Percentiles rank a stretch among this genome's conserved stretches.
phyloP scores from a whole-genome alignment of 2,888 invertebrate species.

The Drosophila neutralis region DNA sequence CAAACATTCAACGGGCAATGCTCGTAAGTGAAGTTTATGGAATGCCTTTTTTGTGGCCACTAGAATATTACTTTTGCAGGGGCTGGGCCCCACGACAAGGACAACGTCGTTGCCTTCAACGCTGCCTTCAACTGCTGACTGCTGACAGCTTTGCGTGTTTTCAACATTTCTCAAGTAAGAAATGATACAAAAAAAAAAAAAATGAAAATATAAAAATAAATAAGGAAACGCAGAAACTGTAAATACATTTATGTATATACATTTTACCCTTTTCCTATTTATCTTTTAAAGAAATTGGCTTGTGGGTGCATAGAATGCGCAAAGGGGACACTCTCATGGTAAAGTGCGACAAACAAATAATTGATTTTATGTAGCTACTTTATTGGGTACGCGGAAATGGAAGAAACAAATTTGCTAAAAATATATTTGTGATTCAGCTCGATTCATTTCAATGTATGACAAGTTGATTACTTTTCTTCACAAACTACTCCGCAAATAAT shows the following conservation, averaged over 20 bases:
- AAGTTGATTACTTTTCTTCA: background rate
- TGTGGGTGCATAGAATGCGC: constrained; percentile 54
- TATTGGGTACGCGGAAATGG: constrained; percentile 3
- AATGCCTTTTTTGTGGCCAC: constrained; percentile 49
- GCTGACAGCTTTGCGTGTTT: constrained; percentile 63
- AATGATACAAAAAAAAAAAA: constrained; percentile 30
- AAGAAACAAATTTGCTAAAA: background rate
- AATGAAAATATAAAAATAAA: constrained; percentile 10
- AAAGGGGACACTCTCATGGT: constrained; percentile 38
- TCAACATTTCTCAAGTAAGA: constrained; percentile 57
- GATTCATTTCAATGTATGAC: background rate
- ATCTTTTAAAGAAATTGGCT: constrained; percentile 31
- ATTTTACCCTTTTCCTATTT: constrained; percentile 69
- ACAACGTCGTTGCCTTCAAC: constrained; percentile 27
- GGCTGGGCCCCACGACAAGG: constrained; percentile 38
- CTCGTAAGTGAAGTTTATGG: constrained; percentile 50
- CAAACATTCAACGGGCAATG: constrained; percentile 32
- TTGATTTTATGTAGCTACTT: background rate
- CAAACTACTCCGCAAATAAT: too few relatives aligned
- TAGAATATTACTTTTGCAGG: constrained; percentile 43
- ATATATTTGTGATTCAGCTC: background rate
- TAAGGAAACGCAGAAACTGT: constrained; percentile 36
- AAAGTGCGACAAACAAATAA: constrained; percentile 9
- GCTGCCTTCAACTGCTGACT: constrained; percentile 24
- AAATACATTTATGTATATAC: constrained; percentile 69